Base-by-base conservation (phyloP, 2,113 vertebrate genomes). In the Cyprinodon tularosa region DNA sequence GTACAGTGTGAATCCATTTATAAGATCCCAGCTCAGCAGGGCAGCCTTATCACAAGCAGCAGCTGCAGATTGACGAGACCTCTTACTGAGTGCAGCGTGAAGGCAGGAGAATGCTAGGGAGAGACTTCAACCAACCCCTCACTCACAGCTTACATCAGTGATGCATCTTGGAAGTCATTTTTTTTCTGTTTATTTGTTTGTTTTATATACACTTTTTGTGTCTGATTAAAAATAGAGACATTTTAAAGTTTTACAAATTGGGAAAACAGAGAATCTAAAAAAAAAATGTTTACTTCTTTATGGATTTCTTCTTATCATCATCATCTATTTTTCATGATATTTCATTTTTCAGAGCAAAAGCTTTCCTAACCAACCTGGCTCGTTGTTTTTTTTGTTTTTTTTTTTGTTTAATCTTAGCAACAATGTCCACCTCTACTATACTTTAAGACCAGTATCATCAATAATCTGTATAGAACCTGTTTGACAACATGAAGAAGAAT, bases 1-100 rank as follows among this genome's bases (percentile, higher is more conserved):
- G 67, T 81, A 69, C 71, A 75, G 80, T 76, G 71, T 68, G 61
- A 86, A 85, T 84, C 78, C 77, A 78, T 84, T 91, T 89, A 77
- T 76, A 80, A 90, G 77, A 81, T 80, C 76, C 80, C 76, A 62
- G 73, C 87, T 48, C 90, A 88, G 88, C 83, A 39, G 89, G 91
- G 74, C 2, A n/a, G 70, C 38, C 71, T 89, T 94, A 93, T 78
- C 76, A 72, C 84, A 79, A 72, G 72, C 80, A 77, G 72, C 29
- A 63, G 92, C 84, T 89, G 88, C 81, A 90, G 84, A 90, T 78
- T 84, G 80, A 90, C 67, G 73, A 84, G 86, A 84, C 82, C 84
- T 57, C 88, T 87, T 71, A 87, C 84, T 66, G 88, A 53, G 82
- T 76, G 74, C 68, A 66, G 76, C 63, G 37, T 62, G 77, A 71